Base-by-base conservation (phyloP, 2,113 vertebrate species). In the Anguilla rostrata region DNA sequence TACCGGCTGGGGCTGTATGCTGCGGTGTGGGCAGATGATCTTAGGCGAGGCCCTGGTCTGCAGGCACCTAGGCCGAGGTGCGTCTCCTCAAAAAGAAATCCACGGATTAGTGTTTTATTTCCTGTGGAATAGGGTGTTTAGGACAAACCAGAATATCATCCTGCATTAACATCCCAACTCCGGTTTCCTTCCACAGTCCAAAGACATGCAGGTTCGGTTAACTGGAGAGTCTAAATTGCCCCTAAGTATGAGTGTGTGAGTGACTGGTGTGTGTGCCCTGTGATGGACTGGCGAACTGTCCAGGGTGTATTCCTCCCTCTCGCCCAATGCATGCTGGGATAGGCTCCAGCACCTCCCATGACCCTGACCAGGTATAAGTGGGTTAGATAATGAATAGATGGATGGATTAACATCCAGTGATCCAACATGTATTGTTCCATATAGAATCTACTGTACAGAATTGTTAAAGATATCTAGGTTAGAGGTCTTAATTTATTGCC, bases 21-120 rank as follows among this genome's bases (percentile, higher is more conserved):
- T 99, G 87, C 97, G 98, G 43, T 99, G 98, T 63, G 98, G 98
- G 49, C 98, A 99, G 97, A 99, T 99, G 98, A 98, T 99, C 92
- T 97, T 99, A 0, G 98, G 96, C 15, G 97, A 99, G 90, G 98
- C 98, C 57, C 94, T 99, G 92, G 87, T 98, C 88, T 98, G 96
- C 90, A 95, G 96, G 88, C 98, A 99, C 88, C 90, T 99, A 92
- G 97, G 98, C 87, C 95, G 98, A 96, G 98, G 98, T 99, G 94
- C 94, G 94, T 84, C 9, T 60, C 9, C 53, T 66, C 39, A 14
- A 2, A 3, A 41, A 80, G 49, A 85, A 60, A 20, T 81, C 8
- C 5, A 60, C 26, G 34, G n/a, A 53, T 20, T 66, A 81, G 63
- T 6, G 41, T 43, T 78, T 83, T 66, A 85, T 43, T 75, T 46